Evolutionary conservation across 2,888 invertebrate species (phyloP).

Genomic region (Gonocerus acuteangulatus): DNA sequence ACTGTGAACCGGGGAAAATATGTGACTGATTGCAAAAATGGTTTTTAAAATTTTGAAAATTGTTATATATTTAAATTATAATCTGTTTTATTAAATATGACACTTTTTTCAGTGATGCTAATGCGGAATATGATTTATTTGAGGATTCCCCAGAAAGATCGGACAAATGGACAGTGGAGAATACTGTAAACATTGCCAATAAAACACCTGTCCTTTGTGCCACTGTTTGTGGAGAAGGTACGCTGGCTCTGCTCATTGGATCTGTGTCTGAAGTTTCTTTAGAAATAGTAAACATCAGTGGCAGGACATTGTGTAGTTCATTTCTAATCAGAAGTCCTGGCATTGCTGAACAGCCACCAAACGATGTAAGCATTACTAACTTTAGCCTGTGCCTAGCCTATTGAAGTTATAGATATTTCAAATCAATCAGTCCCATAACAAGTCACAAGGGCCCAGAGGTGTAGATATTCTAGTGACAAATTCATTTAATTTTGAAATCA

Average conservation of each 20-base stretch:
- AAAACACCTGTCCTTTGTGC: background rate
- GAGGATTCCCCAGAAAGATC: slow-evolving; percentile 17
- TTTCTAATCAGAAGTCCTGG: slow-evolving; percentile 3
- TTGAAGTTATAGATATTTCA: too few species aligned
- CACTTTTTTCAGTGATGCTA: slow-evolving; percentile 11
- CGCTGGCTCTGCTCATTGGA: background rate
- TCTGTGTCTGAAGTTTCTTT: background rate
- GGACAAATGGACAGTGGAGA: slow-evolving; percentile 6
- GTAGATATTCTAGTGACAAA: background rate
- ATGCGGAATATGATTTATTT: slow-evolving; percentile 12
- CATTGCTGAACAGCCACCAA: background rate
- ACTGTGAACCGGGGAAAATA: too few species aligned
- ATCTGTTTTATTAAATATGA: too few species aligned
- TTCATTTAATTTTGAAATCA: too few species aligned
- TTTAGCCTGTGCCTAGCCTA: too few species aligned
- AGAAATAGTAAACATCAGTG: background rate
- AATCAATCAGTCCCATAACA: too few species aligned
- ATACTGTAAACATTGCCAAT: background rate
- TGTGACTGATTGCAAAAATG: too few species aligned
- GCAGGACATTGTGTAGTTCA: background rate
- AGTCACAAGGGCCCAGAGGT: too few species aligned
- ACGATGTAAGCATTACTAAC: background rate
- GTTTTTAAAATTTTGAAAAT: too few species aligned
- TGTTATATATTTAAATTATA: too few species aligned
- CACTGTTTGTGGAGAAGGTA: background rate